These are phyloP conservation scores for Ips typographus DNA, from an alignment of 1,140 invertebrate species.

Conservation along the genomic window DNA sequence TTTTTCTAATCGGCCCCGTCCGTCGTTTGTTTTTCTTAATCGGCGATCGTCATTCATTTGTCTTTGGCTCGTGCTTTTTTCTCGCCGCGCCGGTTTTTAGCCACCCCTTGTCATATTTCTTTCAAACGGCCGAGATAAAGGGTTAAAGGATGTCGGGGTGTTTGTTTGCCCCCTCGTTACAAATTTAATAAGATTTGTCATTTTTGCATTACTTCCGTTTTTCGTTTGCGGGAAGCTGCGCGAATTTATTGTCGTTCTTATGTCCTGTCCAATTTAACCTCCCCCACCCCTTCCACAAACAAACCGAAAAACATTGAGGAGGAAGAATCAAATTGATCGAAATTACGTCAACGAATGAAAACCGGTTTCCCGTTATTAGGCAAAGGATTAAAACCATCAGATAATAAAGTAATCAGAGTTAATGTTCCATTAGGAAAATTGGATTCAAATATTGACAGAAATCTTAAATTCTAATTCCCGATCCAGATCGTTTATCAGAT, in stretches of 20 bases:
- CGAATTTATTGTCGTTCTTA: too few relatives aligned
- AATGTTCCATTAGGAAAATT: conserved; percentile 48
- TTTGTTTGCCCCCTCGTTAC: conserved; percentile 31
- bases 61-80: conserved; percentile 36
- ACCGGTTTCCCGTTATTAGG: conserved; percentile 29
- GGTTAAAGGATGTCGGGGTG: conserved; percentile 31
- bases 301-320: too few relatives aligned
- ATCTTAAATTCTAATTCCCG: conserved; percentile 47
- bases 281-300: too few relatives aligned
- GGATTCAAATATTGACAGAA: conserved; percentile 48
- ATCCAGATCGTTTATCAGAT: conserved; percentile 33
- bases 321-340: too few relatives aligned
- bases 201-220: conserved; percentile 26
- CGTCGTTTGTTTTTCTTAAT: conserved; percentile 37
- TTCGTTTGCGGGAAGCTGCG: not conserved
- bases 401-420: conserved; percentile 41
- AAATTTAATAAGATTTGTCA: conserved; percentile 36
- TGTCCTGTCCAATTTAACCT: too few relatives aligned
- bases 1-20: conserved; percentile 33
- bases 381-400: conserved; percentile 37
- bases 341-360: conserved; percentile 12
- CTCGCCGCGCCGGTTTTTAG: conserved; percentile 25
- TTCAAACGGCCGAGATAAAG: conserved; percentile 35
- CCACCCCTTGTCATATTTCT: conserved; percentile 32
- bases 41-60: conserved; percentile 36